Conservation (phyloP, 2,797 vertebrate species). For the Nannoperca australis region DNA sequence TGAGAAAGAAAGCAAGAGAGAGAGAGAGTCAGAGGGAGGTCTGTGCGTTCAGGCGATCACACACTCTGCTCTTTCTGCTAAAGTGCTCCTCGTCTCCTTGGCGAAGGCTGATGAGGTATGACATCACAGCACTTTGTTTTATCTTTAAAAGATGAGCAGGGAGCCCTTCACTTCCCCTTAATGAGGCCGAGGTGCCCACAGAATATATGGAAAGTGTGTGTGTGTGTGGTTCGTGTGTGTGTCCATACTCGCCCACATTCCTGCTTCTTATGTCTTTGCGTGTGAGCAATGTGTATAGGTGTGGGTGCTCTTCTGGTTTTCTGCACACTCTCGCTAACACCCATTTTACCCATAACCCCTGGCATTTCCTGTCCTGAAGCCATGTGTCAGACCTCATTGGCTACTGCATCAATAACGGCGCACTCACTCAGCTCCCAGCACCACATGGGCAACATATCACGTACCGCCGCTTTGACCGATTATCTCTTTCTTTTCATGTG, state of each 20-base stretch:
- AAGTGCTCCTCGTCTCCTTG: constrained; percentile 81
- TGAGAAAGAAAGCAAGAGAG: constrained; percentile 43
- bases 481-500: constrained; percentile 37
- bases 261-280: constrained; percentile 48
- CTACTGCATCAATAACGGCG: constrained; percentile 74
- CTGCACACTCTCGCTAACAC: constrained; percentile 72
- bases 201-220: constrained; percentile 67
- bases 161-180: constrained; percentile 81
- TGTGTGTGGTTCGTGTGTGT: constrained; percentile 34
- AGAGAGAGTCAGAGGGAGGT: constrained; percentile 79
- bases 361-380: constrained; percentile 82
- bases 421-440: constrained; percentile 54
- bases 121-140: constrained; percentile 89
- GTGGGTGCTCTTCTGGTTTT: constrained; percentile 64
- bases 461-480: constrained; percentile 53
- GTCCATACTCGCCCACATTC: constrained; percentile 31
- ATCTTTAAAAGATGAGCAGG: constrained; percentile 88
- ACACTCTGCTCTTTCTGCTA: constrained; percentile 81
- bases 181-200: constrained; percentile 80
- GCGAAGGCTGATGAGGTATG: constrained; percentile 83
- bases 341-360: constrained; percentile 82
- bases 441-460: constrained; percentile 53
- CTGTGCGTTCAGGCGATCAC: constrained; percentile 84
- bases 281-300: constrained; percentile 61
- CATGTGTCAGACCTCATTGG: constrained; percentile 81